phyloP scores from a whole-genome alignment of 2,888 invertebrate species.

The Rhaphigaster nebulosa region DNA sequence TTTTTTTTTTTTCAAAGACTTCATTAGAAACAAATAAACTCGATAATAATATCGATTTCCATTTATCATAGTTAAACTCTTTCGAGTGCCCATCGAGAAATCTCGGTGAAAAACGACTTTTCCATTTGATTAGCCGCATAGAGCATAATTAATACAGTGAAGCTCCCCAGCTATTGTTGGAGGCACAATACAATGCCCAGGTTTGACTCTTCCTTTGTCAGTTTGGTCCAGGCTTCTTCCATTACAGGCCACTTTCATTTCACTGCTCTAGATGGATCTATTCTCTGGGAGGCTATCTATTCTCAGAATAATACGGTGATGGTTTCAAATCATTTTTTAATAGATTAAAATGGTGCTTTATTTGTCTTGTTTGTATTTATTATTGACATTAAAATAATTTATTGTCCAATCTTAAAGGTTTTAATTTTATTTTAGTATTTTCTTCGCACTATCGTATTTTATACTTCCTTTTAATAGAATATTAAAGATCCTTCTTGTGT shows the following conservation, averaged over 20 bases:
- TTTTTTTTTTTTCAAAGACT: too few relatives aligned
- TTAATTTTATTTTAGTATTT: too few relatives aligned
- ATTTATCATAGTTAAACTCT: neutral
- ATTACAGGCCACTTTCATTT: conserved; percentile 21
- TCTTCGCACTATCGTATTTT: too few relatives aligned
- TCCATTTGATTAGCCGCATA: neutral
- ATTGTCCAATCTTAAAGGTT: too few relatives aligned
- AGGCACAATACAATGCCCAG: neutral
- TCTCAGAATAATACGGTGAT: neutral
- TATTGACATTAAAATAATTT: too few relatives aligned
- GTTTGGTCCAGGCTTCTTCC: neutral
- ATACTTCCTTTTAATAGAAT: too few relatives aligned
- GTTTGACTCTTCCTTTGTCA: conserved; percentile 21
- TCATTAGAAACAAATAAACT: too few relatives aligned
- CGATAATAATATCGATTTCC: neutral
- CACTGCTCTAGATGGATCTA: neutral
- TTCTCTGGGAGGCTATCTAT: neutral
- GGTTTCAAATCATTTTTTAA: neutral
- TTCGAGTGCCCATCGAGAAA: neutral
- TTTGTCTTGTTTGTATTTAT: too few relatives aligned
- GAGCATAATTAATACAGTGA: conserved; percentile 24
- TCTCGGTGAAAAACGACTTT: neutral
- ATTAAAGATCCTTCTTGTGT: too few relatives aligned
- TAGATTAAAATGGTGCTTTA: neutral
- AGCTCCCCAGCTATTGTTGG: neutral